phyloP scores from a whole-genome alignment of 2,113 vertebrate species.

The Thamnaconus septentrionalis region DNA sequence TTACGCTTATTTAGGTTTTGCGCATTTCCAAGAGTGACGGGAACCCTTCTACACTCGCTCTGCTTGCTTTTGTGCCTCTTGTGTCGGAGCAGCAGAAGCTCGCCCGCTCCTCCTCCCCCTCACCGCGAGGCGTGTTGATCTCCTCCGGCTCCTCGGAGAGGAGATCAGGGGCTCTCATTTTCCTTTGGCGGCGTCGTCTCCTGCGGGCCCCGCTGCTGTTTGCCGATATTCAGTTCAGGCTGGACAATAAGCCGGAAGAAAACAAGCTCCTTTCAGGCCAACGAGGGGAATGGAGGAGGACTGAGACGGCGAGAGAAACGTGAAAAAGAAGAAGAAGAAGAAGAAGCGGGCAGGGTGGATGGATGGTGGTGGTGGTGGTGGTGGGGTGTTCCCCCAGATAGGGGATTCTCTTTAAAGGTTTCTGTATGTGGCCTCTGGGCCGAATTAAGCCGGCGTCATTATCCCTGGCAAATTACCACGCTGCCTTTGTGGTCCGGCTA shows the following conservation, averaged over 20 bases:
- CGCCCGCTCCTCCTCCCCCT: background rate
- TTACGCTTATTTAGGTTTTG: no score
- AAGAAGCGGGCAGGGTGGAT: constrained; percentile 24
- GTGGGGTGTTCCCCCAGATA: constrained; percentile 65
- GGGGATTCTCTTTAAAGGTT: constrained; percentile 70
- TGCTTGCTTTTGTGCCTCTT: constrained; percentile 48
- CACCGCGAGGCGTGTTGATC: constrained; percentile 30
- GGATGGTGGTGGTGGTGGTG: no score
- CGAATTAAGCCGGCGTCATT: constrained; percentile 83
- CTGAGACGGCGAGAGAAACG: constrained; percentile 20
- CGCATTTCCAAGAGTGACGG: no score
- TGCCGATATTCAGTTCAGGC: constrained; percentile 72
- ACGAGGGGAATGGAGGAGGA: constrained; percentile 21
- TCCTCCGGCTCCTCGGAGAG: constrained; percentile 26
- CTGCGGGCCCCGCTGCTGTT: constrained; percentile 62
- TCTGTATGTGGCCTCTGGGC: constrained; percentile 71
- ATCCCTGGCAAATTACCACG: constrained; percentile 82
- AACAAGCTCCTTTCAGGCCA: constrained; percentile 67
- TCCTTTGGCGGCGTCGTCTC: constrained; percentile 50
- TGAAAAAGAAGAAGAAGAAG: constrained; percentile 1
- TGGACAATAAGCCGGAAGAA: constrained; percentile 77
- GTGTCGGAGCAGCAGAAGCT: constrained; percentile 48
- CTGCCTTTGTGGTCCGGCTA: constrained; percentile 76
- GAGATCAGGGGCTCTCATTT: constrained; percentile 40
- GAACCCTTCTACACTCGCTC: constrained; percentile 1